Evolutionary conservation across 2,113 vertebrate genomes (phyloP).

Genomic region (Solea senegalensis): DNA sequence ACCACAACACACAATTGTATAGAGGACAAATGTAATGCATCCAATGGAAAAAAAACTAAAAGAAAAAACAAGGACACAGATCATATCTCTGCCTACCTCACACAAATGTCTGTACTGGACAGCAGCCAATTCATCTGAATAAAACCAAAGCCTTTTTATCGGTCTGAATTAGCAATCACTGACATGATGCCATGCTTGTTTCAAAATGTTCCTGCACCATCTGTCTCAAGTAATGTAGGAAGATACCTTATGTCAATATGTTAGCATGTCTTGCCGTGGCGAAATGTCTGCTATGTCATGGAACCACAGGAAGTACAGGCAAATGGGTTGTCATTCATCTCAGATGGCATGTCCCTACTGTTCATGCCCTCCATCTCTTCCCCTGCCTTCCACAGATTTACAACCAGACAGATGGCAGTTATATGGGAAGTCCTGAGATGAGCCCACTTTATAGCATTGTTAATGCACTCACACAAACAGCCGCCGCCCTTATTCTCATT

Average conservation of each 20-base stretch:
- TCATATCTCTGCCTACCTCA: slow-evolving; percentile 41
- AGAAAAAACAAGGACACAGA: slow-evolving; percentile 38
- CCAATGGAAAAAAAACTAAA: slow-evolving; percentile 28
- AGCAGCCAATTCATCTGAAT: slow-evolving; percentile 53
- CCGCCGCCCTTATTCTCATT: slow-evolving; percentile 77
- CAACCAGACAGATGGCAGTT: slow-evolving; percentile 95
- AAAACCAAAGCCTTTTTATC: slow-evolving; percentile 33
- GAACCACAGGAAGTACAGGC: slow-evolving; percentile 48
- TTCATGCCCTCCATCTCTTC: slow-evolving; percentile 77
- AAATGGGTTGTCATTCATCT: slow-evolving; percentile 71
- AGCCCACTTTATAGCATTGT: slow-evolving; percentile 95
- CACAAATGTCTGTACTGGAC: slow-evolving; percentile 35
- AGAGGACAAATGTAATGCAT: slow-evolving; percentile 54
- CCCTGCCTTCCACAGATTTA: slow-evolving; percentile 89
- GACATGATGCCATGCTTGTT: slow-evolving; percentile 10
- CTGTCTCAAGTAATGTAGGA: neutral
- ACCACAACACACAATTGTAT: slow-evolving; percentile 27
- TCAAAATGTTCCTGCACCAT: slow-evolving; percentile 24
- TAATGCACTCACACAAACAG: slow-evolving; percentile 98
- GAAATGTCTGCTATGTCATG: slow-evolving; percentile 40
- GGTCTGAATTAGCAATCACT: slow-evolving; percentile 17
- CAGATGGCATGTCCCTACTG: slow-evolving; percentile 70
- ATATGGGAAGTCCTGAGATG: slow-evolving; percentile 94
- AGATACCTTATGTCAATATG: slow-evolving; percentile 1
- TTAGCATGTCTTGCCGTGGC: slow-evolving; percentile 19